Evolutionary conservation across 2,113 vertebrate genomes (phyloP).

Genomic region (Ascaphus truei): DNA sequence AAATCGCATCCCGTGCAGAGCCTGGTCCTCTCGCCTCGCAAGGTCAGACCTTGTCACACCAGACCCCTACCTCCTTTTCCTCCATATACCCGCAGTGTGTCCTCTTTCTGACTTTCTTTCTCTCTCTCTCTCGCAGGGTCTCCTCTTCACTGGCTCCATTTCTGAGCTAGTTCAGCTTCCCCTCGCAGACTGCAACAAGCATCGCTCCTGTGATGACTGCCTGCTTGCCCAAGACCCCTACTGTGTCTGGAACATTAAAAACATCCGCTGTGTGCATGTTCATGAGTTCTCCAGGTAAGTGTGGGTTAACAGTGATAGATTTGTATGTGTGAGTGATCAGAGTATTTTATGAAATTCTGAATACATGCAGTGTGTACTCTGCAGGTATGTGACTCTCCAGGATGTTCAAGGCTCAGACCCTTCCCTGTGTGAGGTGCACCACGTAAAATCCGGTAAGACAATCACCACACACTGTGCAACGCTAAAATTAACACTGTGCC

Average conservation of each 20-base stretch:
- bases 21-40: slow-evolving; percentile 78
- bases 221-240: slow-evolving; percentile 88
- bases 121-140: no score
- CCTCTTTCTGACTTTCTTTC: no score
- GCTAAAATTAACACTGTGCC: no score
- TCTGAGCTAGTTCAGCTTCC: slow-evolving; percentile 85
- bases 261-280: slow-evolving; percentile 76
- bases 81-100: slow-evolving; percentile 62
- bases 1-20: slow-evolving; percentile 78
- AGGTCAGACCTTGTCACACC: no score
- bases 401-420: slow-evolving; percentile 48
- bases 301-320: no score
- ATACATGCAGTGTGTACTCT: no score
- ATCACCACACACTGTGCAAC: no score
- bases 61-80: no score
- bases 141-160: slow-evolving; percentile 85
- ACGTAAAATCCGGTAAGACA: slow-evolving; percentile 56
- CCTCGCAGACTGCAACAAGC: slow-evolving; percentile 84
- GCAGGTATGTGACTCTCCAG: slow-evolving; percentile 58
- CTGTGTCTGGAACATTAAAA: slow-evolving; percentile 86
- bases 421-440: slow-evolving; percentile 43
- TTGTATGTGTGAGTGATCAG: no score
- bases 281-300: slow-evolving; percentile 73
- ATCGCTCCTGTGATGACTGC: slow-evolving; percentile 86
- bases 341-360: no score